Conservation (phyloP, 2,797 vertebrate genomes). For the Eremophila alpestris region DNA sequence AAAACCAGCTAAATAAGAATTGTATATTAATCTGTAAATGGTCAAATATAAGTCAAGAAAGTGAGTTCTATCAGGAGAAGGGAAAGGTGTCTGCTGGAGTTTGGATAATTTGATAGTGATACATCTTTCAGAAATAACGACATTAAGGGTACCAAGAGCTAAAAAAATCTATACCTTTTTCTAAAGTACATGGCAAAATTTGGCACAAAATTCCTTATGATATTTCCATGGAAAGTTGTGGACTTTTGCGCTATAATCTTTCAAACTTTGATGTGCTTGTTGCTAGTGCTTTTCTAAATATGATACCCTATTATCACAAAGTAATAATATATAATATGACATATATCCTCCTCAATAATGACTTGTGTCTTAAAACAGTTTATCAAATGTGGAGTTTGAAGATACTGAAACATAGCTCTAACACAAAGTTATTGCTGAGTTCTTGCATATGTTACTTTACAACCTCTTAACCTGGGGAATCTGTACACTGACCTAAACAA, state of each 20-base stretch:
- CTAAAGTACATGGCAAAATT: neutral
- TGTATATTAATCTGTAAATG: neutral
- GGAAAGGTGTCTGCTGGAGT: neutral
- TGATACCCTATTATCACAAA: neutral
- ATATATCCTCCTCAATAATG: neutral
- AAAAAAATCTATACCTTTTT: neutral
- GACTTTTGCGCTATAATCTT: neutral
- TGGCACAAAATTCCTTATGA: neutral
- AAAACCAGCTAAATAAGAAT: neutral
- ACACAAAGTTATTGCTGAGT: neutral
- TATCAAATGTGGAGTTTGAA: neutral
- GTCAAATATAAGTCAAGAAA: neutral
- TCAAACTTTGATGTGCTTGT: neutral
- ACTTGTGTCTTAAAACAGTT: neutral
- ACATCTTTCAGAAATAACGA: neutral
- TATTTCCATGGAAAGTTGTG: neutral
- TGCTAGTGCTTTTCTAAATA: neutral
- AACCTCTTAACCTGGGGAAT: neutral
- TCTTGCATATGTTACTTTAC: neutral
- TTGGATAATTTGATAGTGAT: neutral
- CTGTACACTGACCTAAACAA: neutral
- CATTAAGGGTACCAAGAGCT: neutral
- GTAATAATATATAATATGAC: neutral
- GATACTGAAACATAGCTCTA: neutral
- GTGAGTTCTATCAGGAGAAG: accelerated